A percentile compares a stretch with the other conserved stretches of the same genome.
phyloP scores from a whole-genome alignment of 2,888 invertebrate species.

The Leptopterna dolabrata region DNA sequence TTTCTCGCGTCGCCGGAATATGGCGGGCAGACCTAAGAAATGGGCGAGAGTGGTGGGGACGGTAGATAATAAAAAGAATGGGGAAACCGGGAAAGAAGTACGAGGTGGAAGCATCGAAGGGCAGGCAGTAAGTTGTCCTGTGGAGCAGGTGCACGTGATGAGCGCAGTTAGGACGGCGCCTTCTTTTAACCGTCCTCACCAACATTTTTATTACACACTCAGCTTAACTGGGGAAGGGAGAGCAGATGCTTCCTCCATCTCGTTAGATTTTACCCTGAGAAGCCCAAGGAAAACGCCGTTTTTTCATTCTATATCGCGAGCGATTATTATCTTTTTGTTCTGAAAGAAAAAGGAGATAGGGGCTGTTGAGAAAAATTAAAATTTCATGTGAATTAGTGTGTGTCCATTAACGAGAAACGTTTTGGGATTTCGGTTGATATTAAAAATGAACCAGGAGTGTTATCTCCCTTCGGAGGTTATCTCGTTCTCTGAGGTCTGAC shows the following conservation, averaged over 20 bases:
- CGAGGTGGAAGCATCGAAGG: conserved; percentile 6
- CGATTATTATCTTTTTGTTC: neutral
- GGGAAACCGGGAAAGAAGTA: neutral
- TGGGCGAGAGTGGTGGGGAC: neutral
- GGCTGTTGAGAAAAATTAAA: neutral
- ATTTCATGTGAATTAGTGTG: neutral
- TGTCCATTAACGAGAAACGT: neutral
- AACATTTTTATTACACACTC: conserved; percentile 39
- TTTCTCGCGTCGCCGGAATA: neutral
- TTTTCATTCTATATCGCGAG: neutral
- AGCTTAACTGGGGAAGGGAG: conserved; percentile 12
- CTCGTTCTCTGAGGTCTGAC: no score
- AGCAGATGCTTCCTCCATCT: conserved; percentile 21
- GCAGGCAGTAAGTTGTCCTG: conserved; percentile 15
- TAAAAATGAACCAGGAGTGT: neutral
- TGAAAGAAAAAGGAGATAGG: neutral
- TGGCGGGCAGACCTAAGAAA: neutral
- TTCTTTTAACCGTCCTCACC: conserved; percentile 17
- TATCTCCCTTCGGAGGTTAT: no score
- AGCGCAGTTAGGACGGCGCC: conserved; percentile 18
- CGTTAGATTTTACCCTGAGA: neutral
- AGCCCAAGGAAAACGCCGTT: neutral
- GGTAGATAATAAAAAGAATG: conserved; percentile 12
- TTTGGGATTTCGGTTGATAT: neutral
- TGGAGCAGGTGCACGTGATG: conserved; percentile 35